A percentile compares a stretch with the other conserved stretches of the same genome.
These are phyloP conservation scores for Porites australiensis DNA, from an alignment of 64 coral and sea anemone genomes.

Conservation along the genomic window DNA sequence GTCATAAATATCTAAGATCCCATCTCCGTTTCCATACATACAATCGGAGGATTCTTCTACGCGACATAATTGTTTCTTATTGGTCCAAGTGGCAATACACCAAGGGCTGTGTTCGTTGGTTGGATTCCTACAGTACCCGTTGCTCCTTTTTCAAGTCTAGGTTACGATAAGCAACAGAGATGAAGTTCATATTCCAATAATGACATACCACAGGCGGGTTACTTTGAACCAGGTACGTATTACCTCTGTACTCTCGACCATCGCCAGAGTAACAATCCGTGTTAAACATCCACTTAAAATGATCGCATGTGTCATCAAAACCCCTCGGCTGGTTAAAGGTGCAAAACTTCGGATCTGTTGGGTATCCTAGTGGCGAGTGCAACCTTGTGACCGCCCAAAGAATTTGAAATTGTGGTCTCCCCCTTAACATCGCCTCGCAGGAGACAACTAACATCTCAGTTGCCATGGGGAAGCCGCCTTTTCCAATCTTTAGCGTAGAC, in stretches of 20 bases:
- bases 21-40: conserved; percentile 84
- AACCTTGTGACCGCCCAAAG: conserved; percentile 88
- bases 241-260: conserved; percentile 76
- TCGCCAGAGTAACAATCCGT: conserved; percentile 84
- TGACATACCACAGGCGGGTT: conserved; percentile 31
- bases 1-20: conserved; percentile 55
- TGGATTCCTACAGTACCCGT: conserved; percentile 74
- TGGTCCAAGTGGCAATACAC: conserved; percentile 59
- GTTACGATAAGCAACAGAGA: background rate
- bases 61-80: conserved; percentile 54
- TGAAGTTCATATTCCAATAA: conserved; percentile 52
- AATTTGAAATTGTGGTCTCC: conserved; percentile 62
- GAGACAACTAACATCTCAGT: conserved; percentile 84
- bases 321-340: conserved; percentile 8
- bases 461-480: conserved; percentile 61
- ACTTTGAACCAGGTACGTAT: conserved; percentile 31
- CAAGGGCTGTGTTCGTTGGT: conserved; percentile 60
- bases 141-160: conserved; percentile 62
- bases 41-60: conserved; percentile 80
- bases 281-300: conserved; percentile 80
- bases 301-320: conserved; percentile 23
- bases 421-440: conserved; percentile 66
- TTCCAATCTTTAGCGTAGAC: conserved; percentile 66
- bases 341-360: conserved; percentile 85
- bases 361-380: conserved; percentile 88